Evolutionary conservation across 2,113 vertebrate genomes (phyloP).

Genomic region (cattle (Bos taurus)): ARS-UCD2.0 NC_037357.1:105252001-105252500

Average conservation of each 20-base stretch:
- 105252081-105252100: background rate
- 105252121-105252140: background rate
- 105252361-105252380: background rate
- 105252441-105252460: background rate
- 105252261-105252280: background rate
- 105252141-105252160: background rate
- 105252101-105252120: slow-evolving; percentile 7
- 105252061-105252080: background rate
- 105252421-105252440: background rate
- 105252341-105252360: background rate
- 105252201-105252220: slow-evolving; percentile 8
- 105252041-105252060: background rate
- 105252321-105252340: background rate
- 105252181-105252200: background rate
- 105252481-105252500: background rate
- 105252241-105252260: background rate
- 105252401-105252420: background rate
- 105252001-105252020: background rate
- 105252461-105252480: background rate
- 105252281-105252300: background rate
- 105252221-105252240: background rate
- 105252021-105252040: background rate
- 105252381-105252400: background rate
- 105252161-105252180: background rate
- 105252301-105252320: background rate